Percentiles rank a stretch among this genome's conserved stretches.
These are phyloP conservation scores for Elanus axillaris DNA, from an alignment of 2,113 vertebrate species.

Conservation along the genomic window DNA sequence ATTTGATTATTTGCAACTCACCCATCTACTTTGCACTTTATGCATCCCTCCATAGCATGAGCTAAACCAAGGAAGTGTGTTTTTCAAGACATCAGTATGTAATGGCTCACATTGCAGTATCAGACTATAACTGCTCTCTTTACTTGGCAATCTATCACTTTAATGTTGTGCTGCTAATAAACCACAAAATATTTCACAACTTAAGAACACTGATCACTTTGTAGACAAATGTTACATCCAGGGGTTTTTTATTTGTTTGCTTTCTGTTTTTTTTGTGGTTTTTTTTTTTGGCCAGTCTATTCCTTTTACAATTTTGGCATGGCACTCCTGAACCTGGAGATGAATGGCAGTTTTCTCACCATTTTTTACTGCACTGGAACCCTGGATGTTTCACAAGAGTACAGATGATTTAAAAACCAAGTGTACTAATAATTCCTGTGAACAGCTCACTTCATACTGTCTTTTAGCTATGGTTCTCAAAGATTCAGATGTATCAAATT, in stretches of 20 bases:
- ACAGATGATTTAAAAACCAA: neutral
- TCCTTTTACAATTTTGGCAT: neutral
- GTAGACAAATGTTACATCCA: neutral
- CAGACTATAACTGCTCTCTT: neutral
- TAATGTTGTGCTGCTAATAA: neutral
- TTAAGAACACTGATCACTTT: neutral
- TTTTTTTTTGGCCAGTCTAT: neutral
- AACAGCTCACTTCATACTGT: neutral
- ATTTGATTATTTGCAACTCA: neutral
- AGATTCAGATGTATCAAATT: neutral
- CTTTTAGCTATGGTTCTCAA: neutral
- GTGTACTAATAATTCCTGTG: neutral
- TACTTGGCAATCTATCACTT: neutral
- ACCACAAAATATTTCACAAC: neutral
- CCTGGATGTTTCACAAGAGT: neutral
- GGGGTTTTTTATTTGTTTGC: neutral
- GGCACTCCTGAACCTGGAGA: neutral
- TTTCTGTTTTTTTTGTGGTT: too few species aligned
- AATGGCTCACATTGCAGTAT: neutral
- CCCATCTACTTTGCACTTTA: neutral
- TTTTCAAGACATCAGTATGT: neutral
- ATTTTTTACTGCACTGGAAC: neutral
- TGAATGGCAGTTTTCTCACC: neutral
- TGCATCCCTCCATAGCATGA: neutral
- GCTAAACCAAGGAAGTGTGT: neutral